phyloP scores from a whole-genome alignment of 2,113 vertebrate species.

The Pollimyrus isidori region DNA sequence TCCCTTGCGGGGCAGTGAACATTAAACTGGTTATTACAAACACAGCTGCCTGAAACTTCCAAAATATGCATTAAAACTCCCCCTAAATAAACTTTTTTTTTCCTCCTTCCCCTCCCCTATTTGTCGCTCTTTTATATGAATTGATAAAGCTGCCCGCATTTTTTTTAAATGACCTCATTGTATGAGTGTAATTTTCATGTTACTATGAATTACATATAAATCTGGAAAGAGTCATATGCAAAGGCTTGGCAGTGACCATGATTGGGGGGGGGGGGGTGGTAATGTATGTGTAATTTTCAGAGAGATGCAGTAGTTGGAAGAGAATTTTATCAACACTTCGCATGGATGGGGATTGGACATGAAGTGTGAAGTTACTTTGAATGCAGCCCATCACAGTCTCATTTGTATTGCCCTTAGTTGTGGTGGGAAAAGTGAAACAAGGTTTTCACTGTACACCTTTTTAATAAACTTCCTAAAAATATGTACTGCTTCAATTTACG shows the following conservation, averaged over 20 bases:
- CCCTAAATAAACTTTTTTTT: background rate
- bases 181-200: background rate
- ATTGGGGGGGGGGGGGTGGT: background rate
- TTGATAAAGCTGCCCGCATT: background rate
- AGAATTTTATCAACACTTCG: background rate
- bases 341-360: background rate
- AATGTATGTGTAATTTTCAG: background rate
- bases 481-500: background rate
- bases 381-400: background rate
- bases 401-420: background rate
- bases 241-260: background rate
- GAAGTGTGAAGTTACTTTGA: background rate
- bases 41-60: slow-evolving; percentile 1
- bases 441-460: background rate
- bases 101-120: background rate
- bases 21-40: background rate
- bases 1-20: background rate
- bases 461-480: background rate
- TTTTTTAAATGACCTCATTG: background rate
- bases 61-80: slow-evolving; percentile 14
- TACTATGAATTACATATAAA: background rate
- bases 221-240: background rate
- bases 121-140: slow-evolving; percentile 4
- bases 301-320: too few relatives aligned
- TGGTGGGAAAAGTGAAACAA: background rate